phyloP scores from a whole-genome alignment of 2,797 vertebrate species.

The Philypnodon macrostomus region DNA sequence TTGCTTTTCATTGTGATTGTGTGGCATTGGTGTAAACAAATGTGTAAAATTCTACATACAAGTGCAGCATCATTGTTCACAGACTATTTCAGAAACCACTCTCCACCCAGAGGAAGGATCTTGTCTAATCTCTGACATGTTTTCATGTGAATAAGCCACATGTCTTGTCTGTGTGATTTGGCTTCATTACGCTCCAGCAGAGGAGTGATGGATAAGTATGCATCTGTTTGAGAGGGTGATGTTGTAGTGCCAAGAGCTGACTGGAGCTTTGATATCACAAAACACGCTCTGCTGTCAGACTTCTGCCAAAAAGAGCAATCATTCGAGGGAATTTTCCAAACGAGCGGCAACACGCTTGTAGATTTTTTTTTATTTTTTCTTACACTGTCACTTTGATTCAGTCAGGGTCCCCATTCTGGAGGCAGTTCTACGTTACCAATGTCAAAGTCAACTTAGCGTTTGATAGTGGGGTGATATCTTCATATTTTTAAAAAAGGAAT shows the following conservation, averaged over 20 bases:
- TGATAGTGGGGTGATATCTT: constrained; percentile 1
- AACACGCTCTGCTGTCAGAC: constrained; percentile 37
- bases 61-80: no score
- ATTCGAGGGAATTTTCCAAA: constrained; percentile 20
- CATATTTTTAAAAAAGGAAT: constrained; percentile 46
- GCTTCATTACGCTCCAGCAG: constrained; percentile 8
- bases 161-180: constrained; percentile 21
- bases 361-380: constrained; percentile 18
- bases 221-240: constrained; percentile 34
- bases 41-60: no score
- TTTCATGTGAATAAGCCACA: constrained; percentile 30
- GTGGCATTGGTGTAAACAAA: no score
- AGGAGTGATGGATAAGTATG: constrained; percentile 30
- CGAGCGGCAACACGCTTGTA: constrained; percentile 8
- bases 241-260: constrained; percentile 38
- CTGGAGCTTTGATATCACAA: constrained; percentile 41
- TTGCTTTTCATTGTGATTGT: no score
- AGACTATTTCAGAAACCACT: no score
- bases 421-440: constrained; percentile 5
- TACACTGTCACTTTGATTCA: constrained; percentile 14
- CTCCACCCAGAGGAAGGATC: constrained; percentile 9
- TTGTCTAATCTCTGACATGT: constrained; percentile 13
- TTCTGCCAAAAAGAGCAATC: constrained; percentile 7
- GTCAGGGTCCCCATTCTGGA: constrained; percentile 8
- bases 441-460: constrained; percentile 9